Evolutionary conservation across 2,113 vertebrate genomes (phyloP).

Genomic region (Gopherus flavomarginatus): DNA sequence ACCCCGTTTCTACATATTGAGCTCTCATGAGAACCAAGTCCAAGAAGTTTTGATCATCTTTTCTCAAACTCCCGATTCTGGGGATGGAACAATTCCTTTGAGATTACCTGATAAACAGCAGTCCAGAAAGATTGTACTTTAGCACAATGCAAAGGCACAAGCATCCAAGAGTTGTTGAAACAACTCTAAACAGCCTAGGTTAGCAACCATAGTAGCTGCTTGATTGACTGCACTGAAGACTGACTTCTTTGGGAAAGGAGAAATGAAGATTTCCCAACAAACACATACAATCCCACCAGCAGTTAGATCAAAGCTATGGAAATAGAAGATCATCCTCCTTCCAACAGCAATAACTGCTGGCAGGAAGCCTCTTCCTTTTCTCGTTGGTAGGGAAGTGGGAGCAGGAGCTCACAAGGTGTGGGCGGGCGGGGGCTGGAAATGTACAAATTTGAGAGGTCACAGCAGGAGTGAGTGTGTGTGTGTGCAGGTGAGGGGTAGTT

Average conservation of each 20-base stretch:
- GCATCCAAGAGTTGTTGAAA: neutral
- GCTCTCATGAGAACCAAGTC: neutral
- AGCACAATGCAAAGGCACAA: neutral
- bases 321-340: neutral
- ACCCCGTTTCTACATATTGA: neutral
- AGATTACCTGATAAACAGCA: neutral
- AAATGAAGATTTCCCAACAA: neutral
- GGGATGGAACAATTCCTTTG: neutral
- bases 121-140: neutral
- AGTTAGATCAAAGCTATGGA: neutral
- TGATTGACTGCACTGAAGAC: neutral
- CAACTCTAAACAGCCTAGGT: neutral
- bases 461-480: neutral
- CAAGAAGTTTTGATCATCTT: neutral
- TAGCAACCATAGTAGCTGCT: neutral
- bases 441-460: neutral
- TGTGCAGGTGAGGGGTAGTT: no score
- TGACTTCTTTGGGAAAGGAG: neutral
- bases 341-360: neutral
- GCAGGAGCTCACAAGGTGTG: neutral
- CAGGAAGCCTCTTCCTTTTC: neutral
- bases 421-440: neutral
- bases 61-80: neutral
- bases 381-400: neutral
- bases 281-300: neutral